These are phyloP conservation scores for Gavialis gangeticus DNA, from an alignment of 2,113 vertebrate genomes.

Conservation along the genomic window DNA sequence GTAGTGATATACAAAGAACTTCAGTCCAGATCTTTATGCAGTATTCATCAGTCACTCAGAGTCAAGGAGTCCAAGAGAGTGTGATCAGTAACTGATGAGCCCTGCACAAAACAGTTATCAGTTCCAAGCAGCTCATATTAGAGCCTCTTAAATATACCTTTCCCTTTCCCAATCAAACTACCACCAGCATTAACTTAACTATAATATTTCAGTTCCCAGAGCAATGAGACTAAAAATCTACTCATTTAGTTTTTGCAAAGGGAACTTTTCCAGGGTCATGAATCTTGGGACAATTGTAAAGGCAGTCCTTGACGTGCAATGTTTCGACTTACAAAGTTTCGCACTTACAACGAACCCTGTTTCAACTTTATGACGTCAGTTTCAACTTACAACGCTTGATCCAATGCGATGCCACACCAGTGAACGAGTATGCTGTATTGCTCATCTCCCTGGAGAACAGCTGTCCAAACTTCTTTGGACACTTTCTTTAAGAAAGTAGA, in stretches of 20 bases:
- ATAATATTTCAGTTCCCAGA: background rate
- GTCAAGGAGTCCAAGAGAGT: background rate
- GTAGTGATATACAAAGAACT: background rate
- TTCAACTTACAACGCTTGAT: no score
- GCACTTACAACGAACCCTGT: no score
- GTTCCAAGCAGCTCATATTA: background rate
- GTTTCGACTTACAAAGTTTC: no score
- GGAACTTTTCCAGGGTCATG: background rate
- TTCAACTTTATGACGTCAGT: no score
- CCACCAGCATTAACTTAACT: background rate
- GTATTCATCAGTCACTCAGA: background rate
- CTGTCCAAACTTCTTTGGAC: no score
- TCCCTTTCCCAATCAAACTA: background rate
- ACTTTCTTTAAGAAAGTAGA: no score
- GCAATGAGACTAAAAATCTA: background rate
- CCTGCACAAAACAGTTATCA: background rate
- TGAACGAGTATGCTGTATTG: no score
- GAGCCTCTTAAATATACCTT: background rate
- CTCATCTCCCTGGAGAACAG: no score
- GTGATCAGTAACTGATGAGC: background rate
- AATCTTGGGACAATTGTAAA: background rate
- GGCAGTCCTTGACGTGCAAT: no score
- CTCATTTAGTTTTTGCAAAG: background rate
- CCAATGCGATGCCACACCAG: no score
- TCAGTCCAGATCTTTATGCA: background rate